Conservation (phyloP, 2,113 vertebrate genomes). For the Pseudorhombus dupliciocellatus region DNA sequence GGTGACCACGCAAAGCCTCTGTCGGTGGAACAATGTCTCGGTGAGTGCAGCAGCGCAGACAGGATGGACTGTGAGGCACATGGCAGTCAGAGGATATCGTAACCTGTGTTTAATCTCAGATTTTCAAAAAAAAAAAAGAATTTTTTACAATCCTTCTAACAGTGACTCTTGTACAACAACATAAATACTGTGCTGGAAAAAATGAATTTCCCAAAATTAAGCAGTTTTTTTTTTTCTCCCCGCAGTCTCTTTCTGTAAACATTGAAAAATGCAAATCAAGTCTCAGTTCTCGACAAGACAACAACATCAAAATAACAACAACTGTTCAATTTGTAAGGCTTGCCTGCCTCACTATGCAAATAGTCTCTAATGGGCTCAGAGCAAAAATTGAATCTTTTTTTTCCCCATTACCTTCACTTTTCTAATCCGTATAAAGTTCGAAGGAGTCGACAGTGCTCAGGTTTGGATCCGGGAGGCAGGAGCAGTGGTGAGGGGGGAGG, state of each 20-base stretch:
- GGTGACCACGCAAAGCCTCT: background rate
- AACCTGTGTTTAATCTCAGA: conserved; percentile 82
- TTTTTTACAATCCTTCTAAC: conserved; percentile 84
- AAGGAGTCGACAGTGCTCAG: conserved; percentile 57
- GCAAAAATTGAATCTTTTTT: conserved; percentile 84
- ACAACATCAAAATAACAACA: conserved; percentile 76
- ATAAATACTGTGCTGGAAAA: conserved; percentile 93
- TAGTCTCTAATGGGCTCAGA: conserved; percentile 91
- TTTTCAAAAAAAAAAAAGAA: conserved; percentile 36
- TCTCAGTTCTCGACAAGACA: conserved; percentile 83
- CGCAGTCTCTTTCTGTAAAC: conserved; percentile 81
- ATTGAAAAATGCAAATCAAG: conserved; percentile 82
- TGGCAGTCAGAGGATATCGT: conserved; percentile 91
- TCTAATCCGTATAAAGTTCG: conserved; percentile 63
- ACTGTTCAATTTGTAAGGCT: conserved; percentile 81
- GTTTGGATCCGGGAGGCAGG: conserved; percentile 48
- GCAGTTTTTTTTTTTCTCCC: conserved; percentile 76
- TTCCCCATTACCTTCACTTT: conserved; percentile 54
- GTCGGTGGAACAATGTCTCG: no score
- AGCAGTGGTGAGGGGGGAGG: background rate
- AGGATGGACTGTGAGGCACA: conserved; percentile 90
- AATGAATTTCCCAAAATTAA: conserved; percentile 75
- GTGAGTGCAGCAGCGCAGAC: conserved; percentile 69
- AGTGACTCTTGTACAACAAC: conserved; percentile 94
- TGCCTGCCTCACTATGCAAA: conserved; percentile 87